These are phyloP conservation scores for Myiotriccus ornatus DNA, from an alignment of 2,797 vertebrate genomes.

Conservation along the genomic window DNA sequence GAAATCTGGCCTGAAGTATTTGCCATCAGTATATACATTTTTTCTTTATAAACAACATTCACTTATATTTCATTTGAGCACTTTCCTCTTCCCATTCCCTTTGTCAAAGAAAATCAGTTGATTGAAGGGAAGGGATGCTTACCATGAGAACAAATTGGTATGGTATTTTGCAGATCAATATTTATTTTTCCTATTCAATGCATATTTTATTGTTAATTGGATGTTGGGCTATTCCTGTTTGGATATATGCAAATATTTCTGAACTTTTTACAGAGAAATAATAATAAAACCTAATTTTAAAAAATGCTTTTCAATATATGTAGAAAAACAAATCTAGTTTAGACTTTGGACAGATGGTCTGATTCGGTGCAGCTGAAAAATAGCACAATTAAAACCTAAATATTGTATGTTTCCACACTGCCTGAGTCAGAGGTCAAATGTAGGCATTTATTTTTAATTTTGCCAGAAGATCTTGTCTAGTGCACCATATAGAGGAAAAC, in stretches of 20 bases:
- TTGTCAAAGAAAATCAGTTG: constrained; percentile 11
- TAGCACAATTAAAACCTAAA: constrained; percentile 66
- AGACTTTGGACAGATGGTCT: constrained; percentile 76
- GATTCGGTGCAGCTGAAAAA: constrained; percentile 61
- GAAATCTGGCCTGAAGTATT: constrained; percentile 40
- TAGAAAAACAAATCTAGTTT: constrained; percentile 61
- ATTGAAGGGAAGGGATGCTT: neutral
- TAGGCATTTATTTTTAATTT: constrained; percentile 79
- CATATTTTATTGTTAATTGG: constrained; percentile 31
- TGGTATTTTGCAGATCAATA: constrained; percentile 24
- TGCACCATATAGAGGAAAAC: constrained; percentile 70
- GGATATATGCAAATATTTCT: constrained; percentile 35
- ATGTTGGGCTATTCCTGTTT: neutral
- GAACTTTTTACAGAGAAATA: constrained; percentile 31
- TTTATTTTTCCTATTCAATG: neutral
- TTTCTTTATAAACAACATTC: neutral
- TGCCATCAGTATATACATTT: neutral
- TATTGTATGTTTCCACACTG: constrained; percentile 81
- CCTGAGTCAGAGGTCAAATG: constrained; percentile 78
- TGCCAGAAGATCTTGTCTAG: constrained; percentile 71
- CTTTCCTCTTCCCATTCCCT: neutral
- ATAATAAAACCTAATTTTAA: constrained; percentile 45
- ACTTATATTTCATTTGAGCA: neutral
- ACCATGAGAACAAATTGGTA: neutral
- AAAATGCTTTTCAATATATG: constrained; percentile 25